Evolutionary conservation across 2,113 vertebrate genomes (phyloP).

Genomic region (Axis porcinus): DNA sequence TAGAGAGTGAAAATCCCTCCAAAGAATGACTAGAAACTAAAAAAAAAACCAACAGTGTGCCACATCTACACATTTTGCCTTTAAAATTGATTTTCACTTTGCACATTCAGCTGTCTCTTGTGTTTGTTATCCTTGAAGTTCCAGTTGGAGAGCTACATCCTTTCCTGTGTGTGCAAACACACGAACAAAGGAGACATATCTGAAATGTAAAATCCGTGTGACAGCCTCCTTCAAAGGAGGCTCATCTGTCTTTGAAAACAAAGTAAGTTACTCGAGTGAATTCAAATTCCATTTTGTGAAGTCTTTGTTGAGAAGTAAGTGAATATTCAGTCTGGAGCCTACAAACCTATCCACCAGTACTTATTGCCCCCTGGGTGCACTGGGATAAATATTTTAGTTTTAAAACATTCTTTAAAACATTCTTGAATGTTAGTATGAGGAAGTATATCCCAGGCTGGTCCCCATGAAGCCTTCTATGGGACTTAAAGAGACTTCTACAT

Average conservation of each 20-base stretch:
- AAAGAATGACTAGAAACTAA: not conserved
- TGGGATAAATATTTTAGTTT: not conserved
- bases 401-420: not conserved
- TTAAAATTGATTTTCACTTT: not conserved
- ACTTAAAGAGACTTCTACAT: not conserved
- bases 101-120: not conserved
- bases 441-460: not conserved
- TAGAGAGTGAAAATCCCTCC: not conserved
- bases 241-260: not conserved
- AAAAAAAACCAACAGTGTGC: not conserved
- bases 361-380: not conserved
- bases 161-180: not conserved
- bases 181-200: not conserved
- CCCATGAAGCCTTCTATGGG: not conserved
- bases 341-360: not conserved
- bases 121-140: not conserved
- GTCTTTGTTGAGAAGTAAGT: not conserved
- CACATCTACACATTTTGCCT: not conserved
- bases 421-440: not conserved
- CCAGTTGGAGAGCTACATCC: not conserved
- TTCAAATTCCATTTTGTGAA: not conserved
- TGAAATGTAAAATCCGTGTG: not conserved
- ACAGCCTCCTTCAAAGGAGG: not conserved
- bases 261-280: not conserved
- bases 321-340: not conserved